A percentile compares a stretch with the other conserved stretches of the same genome.
Conservation (phyloP, 2,797 vertebrate genomes). For the Dendrocincla tyrannina region DNA sequence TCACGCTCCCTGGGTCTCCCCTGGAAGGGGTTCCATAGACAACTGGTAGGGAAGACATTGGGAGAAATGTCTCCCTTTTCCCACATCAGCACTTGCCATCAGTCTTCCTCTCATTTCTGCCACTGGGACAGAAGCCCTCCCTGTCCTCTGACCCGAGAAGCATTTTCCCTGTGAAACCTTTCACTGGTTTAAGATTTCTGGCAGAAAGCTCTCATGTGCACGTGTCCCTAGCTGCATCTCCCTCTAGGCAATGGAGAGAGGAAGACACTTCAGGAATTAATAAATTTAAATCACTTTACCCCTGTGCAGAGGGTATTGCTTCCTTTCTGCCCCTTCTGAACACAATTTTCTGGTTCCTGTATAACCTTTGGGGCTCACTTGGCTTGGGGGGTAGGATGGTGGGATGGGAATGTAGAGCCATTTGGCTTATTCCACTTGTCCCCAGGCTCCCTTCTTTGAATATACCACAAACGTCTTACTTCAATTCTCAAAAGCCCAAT, state of each 20-base stretch:
- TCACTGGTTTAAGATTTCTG: background rate
- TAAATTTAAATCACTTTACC: background rate
- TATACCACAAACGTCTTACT: background rate
- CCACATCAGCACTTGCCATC: background rate
- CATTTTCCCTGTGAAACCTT: background rate
- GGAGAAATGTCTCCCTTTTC: background rate
- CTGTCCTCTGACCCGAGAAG: background rate
- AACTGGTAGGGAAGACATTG: background rate
- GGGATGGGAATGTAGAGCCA: background rate
- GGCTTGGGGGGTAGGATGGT: background rate
- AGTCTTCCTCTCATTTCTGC: background rate
- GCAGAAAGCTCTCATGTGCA: background rate
- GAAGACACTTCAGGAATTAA: background rate
- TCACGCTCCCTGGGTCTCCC: fast-evolving
- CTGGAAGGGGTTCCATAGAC: background rate
- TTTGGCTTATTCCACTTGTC: background rate
- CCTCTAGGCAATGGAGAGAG: background rate
- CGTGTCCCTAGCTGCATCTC: background rate
- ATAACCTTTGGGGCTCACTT: background rate
- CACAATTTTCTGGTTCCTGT: background rate
- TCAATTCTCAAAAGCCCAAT: background rate
- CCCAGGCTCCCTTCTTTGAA: background rate
- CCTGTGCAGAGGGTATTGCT: background rate
- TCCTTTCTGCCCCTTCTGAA: background rate
- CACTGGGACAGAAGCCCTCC: background rate